These are phyloP conservation scores for Lateolabrax maculatus DNA, from an alignment of 2,797 vertebrate species.

Conservation along the genomic window DNA sequence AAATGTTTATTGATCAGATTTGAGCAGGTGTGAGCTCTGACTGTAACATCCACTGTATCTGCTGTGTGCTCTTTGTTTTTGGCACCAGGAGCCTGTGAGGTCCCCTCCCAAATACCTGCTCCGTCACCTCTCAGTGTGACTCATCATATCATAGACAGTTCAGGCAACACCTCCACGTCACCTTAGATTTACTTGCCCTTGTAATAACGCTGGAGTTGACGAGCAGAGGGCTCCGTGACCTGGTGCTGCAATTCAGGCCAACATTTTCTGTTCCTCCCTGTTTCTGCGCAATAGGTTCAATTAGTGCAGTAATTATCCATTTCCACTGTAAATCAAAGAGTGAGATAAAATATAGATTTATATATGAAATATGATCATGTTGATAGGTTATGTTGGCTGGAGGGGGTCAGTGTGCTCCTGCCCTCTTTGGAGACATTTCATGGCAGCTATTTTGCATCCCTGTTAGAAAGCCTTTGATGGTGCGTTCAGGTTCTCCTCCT, in stretches of 20 bases:
- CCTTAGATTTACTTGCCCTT: constrained; percentile 31
- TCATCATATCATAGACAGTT: constrained; percentile 52
- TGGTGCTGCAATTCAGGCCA: constrained; percentile 4
- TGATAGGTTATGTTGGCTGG: neutral
- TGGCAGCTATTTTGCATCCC: constrained; percentile 15
- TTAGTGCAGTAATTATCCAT: neutral
- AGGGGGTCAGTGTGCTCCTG: neutral
- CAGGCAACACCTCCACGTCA: constrained; percentile 53
- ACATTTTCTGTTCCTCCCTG: neutral
- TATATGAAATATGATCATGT: neutral
- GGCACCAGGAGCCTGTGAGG: constrained; percentile 20
- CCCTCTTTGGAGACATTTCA: neutral
- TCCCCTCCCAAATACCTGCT: constrained; percentile 43
- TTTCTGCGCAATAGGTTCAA: neutral
- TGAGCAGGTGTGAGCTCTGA: neutral
- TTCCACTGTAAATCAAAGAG: neutral
- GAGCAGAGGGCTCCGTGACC: constrained; percentile 8
- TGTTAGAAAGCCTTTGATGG: neutral
- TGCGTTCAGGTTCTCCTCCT: constrained; percentile 35
- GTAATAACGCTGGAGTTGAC: constrained; percentile 16
- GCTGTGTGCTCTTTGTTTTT: constrained; percentile 16
- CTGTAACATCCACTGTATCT: constrained; percentile 6
- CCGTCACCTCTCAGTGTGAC: constrained; percentile 53
- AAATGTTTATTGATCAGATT: neutral
- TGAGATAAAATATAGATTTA: neutral